These are phyloP conservation scores for Fragariocoptes setiger DNA, from an alignment of 1,140 invertebrate genomes.

Conservation along the genomic window DNA sequence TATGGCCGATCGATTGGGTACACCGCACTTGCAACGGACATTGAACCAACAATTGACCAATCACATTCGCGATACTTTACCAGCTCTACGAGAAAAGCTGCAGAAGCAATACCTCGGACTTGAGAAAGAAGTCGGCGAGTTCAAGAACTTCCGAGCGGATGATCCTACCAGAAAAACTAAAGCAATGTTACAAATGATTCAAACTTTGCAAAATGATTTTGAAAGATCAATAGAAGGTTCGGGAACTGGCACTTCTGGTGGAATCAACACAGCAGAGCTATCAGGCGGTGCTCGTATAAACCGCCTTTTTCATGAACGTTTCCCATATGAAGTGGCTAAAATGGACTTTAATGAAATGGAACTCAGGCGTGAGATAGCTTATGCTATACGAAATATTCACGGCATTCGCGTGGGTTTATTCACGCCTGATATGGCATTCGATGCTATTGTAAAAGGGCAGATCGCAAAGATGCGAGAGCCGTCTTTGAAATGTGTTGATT, in stretches of 20 bases:
- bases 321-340: conserved; percentile 97
- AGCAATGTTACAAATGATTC: conserved; percentile 97
- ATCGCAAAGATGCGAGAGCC: conserved; percentile 38
- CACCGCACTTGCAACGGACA: conserved; percentile 76
- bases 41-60: conserved; percentile 96
- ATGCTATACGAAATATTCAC: conserved; percentile 94
- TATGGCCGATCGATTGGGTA: conserved; percentile 79
- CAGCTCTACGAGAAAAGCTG: conserved; percentile 65
- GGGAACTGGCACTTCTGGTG: conserved; percentile 46
- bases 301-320: conserved; percentile 84
- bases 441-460: conserved; percentile 5
- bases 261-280: conserved; percentile 81
- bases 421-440: conserved; percentile 3
- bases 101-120: conserved; percentile 70
- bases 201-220: conserved; percentile 82
- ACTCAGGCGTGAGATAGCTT: conserved; percentile 75
- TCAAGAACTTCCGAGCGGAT: conserved; percentile 85
- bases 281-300: conserved; percentile 97
- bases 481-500: conserved; percentile 82
- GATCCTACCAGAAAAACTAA: conserved; percentile 95
- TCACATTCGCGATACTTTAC: conserved; percentile 88
- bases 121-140: conserved; percentile 80
- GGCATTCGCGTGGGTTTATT: conserved; percentile 27
- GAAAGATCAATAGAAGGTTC: conserved; percentile 85
- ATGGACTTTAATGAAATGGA: conserved; percentile 97